Percentiles rank a stretch among this genome's conserved stretches.
phyloP scores from a whole-genome alignment of 2,797 vertebrate genomes.

The Pteronotus mesoamericanus region DNA sequence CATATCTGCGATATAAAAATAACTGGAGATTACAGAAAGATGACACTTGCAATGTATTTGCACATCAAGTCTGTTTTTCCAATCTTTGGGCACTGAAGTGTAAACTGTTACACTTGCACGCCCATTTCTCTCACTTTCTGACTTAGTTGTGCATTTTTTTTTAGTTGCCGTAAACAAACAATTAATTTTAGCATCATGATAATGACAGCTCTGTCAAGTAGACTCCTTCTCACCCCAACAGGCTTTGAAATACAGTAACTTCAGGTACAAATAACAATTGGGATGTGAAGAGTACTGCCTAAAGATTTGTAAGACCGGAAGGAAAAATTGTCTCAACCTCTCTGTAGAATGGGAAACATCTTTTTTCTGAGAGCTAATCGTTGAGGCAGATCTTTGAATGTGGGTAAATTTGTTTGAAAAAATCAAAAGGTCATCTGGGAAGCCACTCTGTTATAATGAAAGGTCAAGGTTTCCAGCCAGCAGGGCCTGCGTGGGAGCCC shows the following conservation, averaged over 20 bases:
- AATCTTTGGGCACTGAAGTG: neutral
- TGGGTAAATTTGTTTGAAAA: conserved; percentile 15
- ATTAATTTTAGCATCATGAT: conserved; percentile 20
- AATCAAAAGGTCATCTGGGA: neutral
- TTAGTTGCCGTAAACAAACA: neutral
- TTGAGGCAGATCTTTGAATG: neutral
- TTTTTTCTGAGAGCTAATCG: neutral
- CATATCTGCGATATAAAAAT: neutral
- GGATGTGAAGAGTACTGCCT: neutral
- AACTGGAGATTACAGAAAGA: neutral
- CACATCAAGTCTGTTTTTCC: neutral
- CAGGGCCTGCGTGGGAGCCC: neutral
- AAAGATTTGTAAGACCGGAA: neutral
- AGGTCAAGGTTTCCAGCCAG: neutral
- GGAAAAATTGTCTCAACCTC: neutral
- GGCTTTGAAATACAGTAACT: neutral
- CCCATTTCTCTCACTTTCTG: neutral
- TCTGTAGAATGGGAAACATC: neutral
- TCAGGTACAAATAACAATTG: neutral
- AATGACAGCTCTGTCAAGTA: neutral
- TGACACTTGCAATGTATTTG: neutral
- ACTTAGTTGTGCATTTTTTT: neutral
- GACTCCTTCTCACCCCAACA: neutral
- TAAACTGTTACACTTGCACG: neutral
- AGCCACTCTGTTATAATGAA: neutral